A percentile compares a stretch with the other conserved stretches of the same genome.
Evolutionary conservation across 2,113 vertebrate species (phyloP).

Genomic region (Paraplagusia blochii): DNA sequence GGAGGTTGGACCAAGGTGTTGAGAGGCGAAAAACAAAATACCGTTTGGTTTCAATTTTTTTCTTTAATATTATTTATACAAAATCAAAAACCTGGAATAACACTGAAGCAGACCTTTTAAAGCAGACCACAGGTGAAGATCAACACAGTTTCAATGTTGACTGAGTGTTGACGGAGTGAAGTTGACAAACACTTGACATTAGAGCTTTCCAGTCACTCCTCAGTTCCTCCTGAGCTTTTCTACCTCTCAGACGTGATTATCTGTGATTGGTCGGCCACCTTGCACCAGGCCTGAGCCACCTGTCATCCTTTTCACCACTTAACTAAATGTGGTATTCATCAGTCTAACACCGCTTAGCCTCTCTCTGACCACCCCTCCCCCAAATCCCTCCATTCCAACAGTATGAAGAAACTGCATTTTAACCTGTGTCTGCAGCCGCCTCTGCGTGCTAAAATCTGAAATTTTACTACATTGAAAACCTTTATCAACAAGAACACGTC

Average conservation of each 20-base stretch:
- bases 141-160: slow-evolving; percentile 16
- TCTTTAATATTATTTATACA: no score
- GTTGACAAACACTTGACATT: slow-evolving; percentile 56
- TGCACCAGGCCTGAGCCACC: slow-evolving; percentile 39
- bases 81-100: no score
- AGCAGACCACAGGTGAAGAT: slow-evolving; percentile 1
- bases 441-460: slow-evolving; percentile 73
- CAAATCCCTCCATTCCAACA: slow-evolving; percentile 23
- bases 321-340: slow-evolving; percentile 64
- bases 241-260: slow-evolving; percentile 63
- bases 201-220: slow-evolving; percentile 35
- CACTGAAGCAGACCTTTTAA: no score
- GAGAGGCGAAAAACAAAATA: no score
- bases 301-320: slow-evolving; percentile 46
- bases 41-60: no score
- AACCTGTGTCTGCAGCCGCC: slow-evolving; percentile 62
- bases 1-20: no score
- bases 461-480: slow-evolving; percentile 74
- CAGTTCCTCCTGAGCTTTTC: slow-evolving; percentile 38
- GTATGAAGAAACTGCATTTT: slow-evolving; percentile 56
- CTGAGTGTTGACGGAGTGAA: slow-evolving; percentile 20
- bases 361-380: slow-evolving; percentile 27
- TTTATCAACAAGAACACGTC: slow-evolving; percentile 67
- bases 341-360: slow-evolving; percentile 46
- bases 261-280: slow-evolving; percentile 48